These are phyloP conservation scores for Drosophila eugracilis DNA, from an alignment of 1,140 invertebrate species.

Conservation along the genomic window DNA sequence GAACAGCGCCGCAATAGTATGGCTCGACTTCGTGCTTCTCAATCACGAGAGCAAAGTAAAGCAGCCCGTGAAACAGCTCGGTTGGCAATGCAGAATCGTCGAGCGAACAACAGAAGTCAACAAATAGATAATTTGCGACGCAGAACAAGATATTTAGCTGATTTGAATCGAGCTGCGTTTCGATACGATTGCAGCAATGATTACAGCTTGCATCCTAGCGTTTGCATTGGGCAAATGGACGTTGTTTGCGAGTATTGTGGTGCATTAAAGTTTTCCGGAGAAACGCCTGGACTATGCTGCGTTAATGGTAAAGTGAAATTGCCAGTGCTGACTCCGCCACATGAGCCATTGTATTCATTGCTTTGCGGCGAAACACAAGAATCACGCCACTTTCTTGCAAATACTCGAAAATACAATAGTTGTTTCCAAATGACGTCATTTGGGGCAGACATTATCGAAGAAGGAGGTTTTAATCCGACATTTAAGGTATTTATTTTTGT, in stretches of 20 bases:
- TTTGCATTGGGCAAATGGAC: too few relatives aligned
- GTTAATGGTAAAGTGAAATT: background rate
- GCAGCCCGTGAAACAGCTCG: background rate
- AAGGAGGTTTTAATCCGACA: background rate
- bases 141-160: background rate
- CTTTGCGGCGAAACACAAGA: background rate
- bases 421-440: conserved; percentile 4
- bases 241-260: too few relatives aligned
- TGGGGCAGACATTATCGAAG: background rate
- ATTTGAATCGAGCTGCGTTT: conserved; percentile 8
- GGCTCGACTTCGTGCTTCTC: background rate
- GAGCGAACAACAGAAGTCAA: background rate
- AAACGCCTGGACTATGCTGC: background rate
- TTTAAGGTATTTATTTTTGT: conserved; percentile 3
- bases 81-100: background rate
- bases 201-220: too few relatives aligned
- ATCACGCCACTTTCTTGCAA: background rate
- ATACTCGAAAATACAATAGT: conserved; percentile 1
- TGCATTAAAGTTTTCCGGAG: too few relatives aligned
- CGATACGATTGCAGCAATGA: conserved; percentile 3
- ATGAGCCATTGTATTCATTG: conserved; percentile 1
- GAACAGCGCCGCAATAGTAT: too few relatives aligned
- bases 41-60: conserved; percentile 1
- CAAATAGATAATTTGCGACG: too few relatives aligned
- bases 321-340: background rate